Percentiles rank a stretch among this genome's conserved stretches.
These are phyloP conservation scores for Hypercompe scribonia DNA, from an alignment of 2,888 invertebrate genomes.

Conservation along the genomic window DNA sequence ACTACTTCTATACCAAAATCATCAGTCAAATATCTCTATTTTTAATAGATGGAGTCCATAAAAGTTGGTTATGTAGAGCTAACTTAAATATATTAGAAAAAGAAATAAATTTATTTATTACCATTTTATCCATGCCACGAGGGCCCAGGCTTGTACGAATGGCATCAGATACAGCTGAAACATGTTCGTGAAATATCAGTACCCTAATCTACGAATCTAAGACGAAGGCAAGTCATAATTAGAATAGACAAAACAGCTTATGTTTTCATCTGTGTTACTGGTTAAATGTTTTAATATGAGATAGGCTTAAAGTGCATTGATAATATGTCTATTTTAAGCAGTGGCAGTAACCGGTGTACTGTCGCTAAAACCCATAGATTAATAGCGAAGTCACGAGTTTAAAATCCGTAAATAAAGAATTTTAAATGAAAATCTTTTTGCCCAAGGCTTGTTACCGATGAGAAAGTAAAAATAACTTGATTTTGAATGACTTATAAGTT, in stretches of 20 bases:
- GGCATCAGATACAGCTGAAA: constrained; percentile 98
- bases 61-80: background rate
- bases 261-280: background rate
- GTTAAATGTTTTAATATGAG: background rate
- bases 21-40: too few species aligned
- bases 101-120: constrained; percentile 67
- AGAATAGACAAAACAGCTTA: background rate
- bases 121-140: constrained; percentile 99
- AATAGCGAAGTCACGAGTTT: constrained; percentile 19
- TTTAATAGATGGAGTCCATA: background rate
- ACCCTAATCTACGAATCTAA: background rate
- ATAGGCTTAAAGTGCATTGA: background rate
- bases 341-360: background rate
- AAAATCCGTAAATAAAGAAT: background rate
- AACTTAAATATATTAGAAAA: background rate
- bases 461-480: background rate
- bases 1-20: background rate
- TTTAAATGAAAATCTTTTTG: background rate
- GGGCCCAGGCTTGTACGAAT: constrained; percentile 99
- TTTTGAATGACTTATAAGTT: constrained; percentile 3
- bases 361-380: constrained; percentile 17
- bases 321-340: background rate
- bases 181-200: background rate
- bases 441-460: background rate
- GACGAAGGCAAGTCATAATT: background rate